phyloP scores from a whole-genome alignment of 1,140 invertebrate genomes.

The Bombus turneri region DNA sequence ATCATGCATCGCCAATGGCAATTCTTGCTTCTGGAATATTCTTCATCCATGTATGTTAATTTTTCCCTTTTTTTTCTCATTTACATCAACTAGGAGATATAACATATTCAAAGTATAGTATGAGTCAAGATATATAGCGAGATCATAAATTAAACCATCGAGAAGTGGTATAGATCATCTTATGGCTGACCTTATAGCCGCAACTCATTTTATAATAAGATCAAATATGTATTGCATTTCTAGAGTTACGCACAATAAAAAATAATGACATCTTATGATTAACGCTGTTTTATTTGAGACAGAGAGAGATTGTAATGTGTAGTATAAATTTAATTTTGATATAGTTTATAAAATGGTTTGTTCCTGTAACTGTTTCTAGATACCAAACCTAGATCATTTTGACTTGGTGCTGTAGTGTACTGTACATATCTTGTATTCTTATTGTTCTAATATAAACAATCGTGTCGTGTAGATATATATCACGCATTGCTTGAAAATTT shows the following conservation, averaged over 20 bases:
- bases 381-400: neutral
- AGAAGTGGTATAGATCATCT: neutral
- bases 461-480: neutral
- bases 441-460: neutral
- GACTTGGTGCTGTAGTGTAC: neutral
- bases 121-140: neutral
- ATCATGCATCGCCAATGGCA: constrained; percentile 53
- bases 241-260: neutral
- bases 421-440: neutral
- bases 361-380: neutral
- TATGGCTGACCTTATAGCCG: neutral
- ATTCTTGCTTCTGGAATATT: constrained; percentile 78
- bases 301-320: neutral
- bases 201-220: neutral
- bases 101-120: neutral
- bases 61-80: neutral
- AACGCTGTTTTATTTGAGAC: neutral
- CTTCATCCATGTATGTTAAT: constrained; percentile 75
- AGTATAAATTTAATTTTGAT: no score
- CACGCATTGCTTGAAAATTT: neutral
- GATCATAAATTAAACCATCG: neutral
- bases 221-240: no score
- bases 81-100: neutral
- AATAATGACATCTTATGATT: neutral
- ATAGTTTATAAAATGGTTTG: neutral